Conservation (phyloP, 2,888 invertebrate genomes). For the Phrixothrix hirtus region DNA sequence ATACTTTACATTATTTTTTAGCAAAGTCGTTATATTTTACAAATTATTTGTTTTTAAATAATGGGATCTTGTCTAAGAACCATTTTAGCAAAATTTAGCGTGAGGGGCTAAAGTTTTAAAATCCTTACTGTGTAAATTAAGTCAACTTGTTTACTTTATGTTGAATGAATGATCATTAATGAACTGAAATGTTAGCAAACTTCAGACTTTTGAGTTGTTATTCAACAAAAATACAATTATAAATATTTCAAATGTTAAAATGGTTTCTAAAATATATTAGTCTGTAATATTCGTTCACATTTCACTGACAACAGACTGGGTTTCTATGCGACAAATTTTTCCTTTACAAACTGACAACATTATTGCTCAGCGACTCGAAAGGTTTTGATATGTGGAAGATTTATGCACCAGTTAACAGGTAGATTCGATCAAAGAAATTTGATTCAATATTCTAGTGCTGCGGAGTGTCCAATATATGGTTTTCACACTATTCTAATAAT, state of each 20-base stretch:
- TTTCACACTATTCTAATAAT: background rate
- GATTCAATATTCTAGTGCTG: conserved; percentile 26
- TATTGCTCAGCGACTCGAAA: conserved; percentile 43
- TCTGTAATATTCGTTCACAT: conserved; percentile 15
- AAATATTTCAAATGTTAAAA: conserved; percentile 1
- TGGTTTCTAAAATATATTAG: too few relatives aligned
- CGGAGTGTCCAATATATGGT: conserved; percentile 12
- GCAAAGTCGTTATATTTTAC: too few relatives aligned
- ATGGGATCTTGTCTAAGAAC: too few relatives aligned
- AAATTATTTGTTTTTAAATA: too few relatives aligned
- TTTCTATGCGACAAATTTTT: conserved; percentile 34
- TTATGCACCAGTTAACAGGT: conserved; percentile 40
- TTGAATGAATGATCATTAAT: too few relatives aligned
- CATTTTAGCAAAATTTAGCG: too few relatives aligned
- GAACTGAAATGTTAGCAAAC: background rate
- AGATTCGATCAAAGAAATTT: conserved; percentile 31
- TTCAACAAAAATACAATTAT: background rate
- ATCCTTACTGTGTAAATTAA: too few relatives aligned
- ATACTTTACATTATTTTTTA: too few relatives aligned
- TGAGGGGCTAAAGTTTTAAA: too few relatives aligned
- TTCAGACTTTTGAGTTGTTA: too few relatives aligned
- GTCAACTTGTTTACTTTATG: too few relatives aligned
- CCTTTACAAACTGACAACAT: conserved; percentile 37
- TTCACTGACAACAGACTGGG: conserved; percentile 9
- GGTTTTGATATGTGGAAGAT: conserved; percentile 43